phyloP scores from a whole-genome alignment of 1,140 invertebrate genomes.

The Leptestheria dahalacensis region DNA sequence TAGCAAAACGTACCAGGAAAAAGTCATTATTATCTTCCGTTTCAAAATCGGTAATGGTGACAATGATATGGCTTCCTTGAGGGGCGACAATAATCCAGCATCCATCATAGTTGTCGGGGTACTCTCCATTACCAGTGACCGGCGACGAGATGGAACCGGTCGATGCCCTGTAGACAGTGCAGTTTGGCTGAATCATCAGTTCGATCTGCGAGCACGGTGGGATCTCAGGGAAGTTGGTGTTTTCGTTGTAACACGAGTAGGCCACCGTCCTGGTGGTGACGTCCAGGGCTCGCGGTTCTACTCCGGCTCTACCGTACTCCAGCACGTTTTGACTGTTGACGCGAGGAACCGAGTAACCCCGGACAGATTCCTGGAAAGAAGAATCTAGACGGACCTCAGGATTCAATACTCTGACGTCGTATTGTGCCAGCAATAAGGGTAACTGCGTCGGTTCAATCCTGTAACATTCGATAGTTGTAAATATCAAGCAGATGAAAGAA shows the following conservation, averaged over 20 bases:
- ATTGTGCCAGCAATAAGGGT: background rate
- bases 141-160: background rate
- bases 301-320: background rate
- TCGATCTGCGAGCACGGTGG: background rate
- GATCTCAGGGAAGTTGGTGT: background rate
- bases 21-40: too few relatives aligned
- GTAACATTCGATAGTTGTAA: too few relatives aligned
- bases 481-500: too few relatives aligned
- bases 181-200: background rate
- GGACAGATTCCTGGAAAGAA: background rate
- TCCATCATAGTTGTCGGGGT: background rate
- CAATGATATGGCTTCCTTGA: too few relatives aligned
- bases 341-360: too few relatives aligned
- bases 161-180: background rate
- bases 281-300: background rate
- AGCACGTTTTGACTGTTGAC: background rate
- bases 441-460: background rate
- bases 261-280: background rate
- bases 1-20: too few relatives aligned
- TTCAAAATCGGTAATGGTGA: too few relatives aligned
- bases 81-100: background rate
- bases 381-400: background rate
- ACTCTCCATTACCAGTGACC: too few relatives aligned
- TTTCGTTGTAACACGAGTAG: background rate
- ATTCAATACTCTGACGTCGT: background rate